Evolutionary conservation across 2,888 invertebrate species (phyloP).

Genomic region (Shargacucullia verbasci): DNA sequence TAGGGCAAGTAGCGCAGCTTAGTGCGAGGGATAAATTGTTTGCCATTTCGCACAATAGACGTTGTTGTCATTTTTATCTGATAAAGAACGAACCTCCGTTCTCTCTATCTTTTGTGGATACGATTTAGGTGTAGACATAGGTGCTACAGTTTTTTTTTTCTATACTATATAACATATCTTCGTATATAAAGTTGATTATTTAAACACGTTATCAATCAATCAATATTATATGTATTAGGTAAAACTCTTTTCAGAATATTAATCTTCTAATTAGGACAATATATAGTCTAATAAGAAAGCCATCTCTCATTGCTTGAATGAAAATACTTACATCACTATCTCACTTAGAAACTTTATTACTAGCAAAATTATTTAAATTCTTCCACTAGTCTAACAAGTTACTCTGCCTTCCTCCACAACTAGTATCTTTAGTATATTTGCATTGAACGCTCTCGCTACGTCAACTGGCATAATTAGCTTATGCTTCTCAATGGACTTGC

Average conservation of each 20-base stretch:
- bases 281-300: not conserved
- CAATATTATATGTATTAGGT: no score
- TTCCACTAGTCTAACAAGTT: conserved; percentile 1
- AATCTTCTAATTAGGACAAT: conserved; percentile 27
- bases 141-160: no score
- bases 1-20: conserved; percentile 20
- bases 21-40: conserved; percentile 18
- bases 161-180: no score
- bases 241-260: conserved; percentile 16
- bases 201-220: no score
- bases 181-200: no score
- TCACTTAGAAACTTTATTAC: conserved; percentile 19
- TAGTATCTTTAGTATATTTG: conserved; percentile 16
- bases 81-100: no score
- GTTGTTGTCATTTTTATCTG: conserved; percentile 5
- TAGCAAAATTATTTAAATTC: conserved; percentile 16
- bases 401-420: not conserved
- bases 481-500: conserved; percentile 10
- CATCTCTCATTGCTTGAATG: conserved; percentile 25
- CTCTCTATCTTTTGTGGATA: no score
- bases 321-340: conserved; percentile 5
- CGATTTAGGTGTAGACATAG: no score
- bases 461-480: conserved; percentile 27
- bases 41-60: conserved; percentile 17
- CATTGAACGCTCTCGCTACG: conserved; percentile 25